These are phyloP conservation scores for Fregata magnificens DNA, from an alignment of 2,113 vertebrate species.

Conservation along the genomic window DNA sequence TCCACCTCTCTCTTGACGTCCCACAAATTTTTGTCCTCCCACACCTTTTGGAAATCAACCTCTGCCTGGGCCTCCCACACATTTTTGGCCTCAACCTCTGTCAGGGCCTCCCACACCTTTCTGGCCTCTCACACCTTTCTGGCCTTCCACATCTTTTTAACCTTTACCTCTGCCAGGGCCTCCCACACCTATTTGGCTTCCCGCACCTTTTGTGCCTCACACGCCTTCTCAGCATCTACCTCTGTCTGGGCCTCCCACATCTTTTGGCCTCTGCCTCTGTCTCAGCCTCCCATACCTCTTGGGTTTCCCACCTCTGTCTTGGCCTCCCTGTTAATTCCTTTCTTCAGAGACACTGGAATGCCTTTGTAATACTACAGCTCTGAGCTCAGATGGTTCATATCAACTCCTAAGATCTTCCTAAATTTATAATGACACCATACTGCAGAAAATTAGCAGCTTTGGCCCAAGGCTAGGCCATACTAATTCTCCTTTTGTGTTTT, in stretches of 20 bases:
- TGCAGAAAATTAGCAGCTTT: constrained; percentile 16
- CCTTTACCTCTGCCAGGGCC: background rate
- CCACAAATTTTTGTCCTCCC: background rate
- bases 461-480: background rate
- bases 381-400: constrained; percentile 30
- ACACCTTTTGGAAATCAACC: background rate
- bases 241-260: background rate
- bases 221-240: background rate
- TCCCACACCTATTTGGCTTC: background rate
- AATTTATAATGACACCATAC: background rate
- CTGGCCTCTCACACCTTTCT: background rate
- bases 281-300: background rate
- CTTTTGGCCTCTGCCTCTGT: background rate
- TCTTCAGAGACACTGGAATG: background rate
- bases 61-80: background rate
- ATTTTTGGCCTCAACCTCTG: background rate
- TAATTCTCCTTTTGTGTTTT: constrained; percentile 2
- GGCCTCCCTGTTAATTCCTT: background rate
- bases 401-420: constrained; percentile 1
- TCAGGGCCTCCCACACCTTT: background rate
- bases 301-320: background rate
- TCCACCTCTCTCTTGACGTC: background rate
- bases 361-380: background rate
- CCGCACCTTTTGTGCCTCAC: background rate
- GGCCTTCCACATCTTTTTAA: rapidly evolving